Percentiles rank a stretch among this genome's conserved stretches.
phyloP scores from a whole-genome alignment of 2,888 invertebrate genomes.

The Ecliptopera silaceata region DNA sequence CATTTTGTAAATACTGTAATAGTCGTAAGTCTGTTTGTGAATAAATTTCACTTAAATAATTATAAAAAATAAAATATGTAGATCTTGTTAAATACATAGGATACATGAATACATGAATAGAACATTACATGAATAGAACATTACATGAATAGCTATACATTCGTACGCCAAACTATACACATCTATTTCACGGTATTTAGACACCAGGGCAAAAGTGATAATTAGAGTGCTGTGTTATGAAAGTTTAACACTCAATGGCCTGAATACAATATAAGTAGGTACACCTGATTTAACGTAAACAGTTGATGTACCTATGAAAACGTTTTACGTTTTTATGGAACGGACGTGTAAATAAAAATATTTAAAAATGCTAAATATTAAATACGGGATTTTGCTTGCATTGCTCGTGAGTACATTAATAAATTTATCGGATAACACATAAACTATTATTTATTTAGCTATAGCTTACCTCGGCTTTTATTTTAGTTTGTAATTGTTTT shows the following conservation, averaged over 20 bases:
- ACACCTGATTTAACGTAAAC: too few relatives aligned
- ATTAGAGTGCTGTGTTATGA: slow-evolving; percentile 19
- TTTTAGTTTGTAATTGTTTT: not conserved
- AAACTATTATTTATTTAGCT: too few relatives aligned
- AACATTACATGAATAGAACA: too few relatives aligned
- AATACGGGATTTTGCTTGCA: slow-evolving; percentile 52
- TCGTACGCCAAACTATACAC: not conserved
- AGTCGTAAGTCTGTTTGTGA: too few relatives aligned
- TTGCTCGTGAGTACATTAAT: slow-evolving; percentile 49
- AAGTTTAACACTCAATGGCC: not conserved
- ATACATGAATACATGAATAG: too few relatives aligned
- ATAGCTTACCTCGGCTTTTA: not conserved
- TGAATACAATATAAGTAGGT: not conserved
- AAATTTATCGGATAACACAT: not conserved
- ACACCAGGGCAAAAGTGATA: slow-evolving; percentile 38
- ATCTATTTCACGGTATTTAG: slow-evolving; percentile 42
- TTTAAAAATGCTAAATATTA: not conserved
- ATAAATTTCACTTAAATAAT: too few relatives aligned
- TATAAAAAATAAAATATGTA: too few relatives aligned
- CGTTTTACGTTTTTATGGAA: not conserved
- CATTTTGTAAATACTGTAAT: too few relatives aligned
- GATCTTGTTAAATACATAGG: too few relatives aligned
- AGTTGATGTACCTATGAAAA: too few relatives aligned
- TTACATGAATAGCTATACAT: too few relatives aligned
- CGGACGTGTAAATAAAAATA: not conserved